Base-by-base conservation (phyloP, 2,888 invertebrate genomes). In the Agapetus fuscipes region DNA sequence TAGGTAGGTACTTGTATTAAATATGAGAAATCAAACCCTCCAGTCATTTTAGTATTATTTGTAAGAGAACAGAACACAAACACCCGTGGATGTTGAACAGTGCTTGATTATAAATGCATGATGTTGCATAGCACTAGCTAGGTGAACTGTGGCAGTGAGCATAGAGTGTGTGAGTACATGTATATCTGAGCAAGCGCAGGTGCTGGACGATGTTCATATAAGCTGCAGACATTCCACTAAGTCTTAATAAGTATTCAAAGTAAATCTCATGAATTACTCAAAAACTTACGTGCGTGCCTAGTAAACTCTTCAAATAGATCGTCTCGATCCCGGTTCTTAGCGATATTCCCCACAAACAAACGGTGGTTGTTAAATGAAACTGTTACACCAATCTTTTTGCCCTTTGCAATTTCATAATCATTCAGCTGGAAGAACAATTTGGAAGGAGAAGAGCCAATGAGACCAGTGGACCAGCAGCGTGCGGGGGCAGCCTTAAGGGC, bases 331-430 rank as follows among this genome's bases (percentile, higher is more conserved):
- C 93, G 91, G 84, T 89, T 93, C 86, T 95, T 95, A 80, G 95
- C 94, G 83, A 95, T 94, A 90, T 95, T 95, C 76, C 94, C 95
- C 81, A 95, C 93, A 89, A 94, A 95, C 80, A 95, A 87, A 80
- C 94, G 89, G 79, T 91, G 90, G 86, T 95, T 95, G 84, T 95
- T 94, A 85, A 91, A 90, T 78, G 94, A 95, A 81, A 94, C 85
- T 78, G 93, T 94, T 74, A 94, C 93, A 81, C 94, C 94, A 83
- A 95, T 88, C 83, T 88, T 89, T 86, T 94, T 94, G 79, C 93
- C 93, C 80, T 91, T 90, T 82, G 89, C 86, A 83, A 95, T 91
- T 86, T 94, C 94, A 85, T 86, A 88, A 85, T 93, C 91, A 86
- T 95, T 93, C 81, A 94, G 87, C 94, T 91, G 89, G 80, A 89